Conservation (phyloP, 2,113 vertebrate species). For the Talpa occidentalis region DNA sequence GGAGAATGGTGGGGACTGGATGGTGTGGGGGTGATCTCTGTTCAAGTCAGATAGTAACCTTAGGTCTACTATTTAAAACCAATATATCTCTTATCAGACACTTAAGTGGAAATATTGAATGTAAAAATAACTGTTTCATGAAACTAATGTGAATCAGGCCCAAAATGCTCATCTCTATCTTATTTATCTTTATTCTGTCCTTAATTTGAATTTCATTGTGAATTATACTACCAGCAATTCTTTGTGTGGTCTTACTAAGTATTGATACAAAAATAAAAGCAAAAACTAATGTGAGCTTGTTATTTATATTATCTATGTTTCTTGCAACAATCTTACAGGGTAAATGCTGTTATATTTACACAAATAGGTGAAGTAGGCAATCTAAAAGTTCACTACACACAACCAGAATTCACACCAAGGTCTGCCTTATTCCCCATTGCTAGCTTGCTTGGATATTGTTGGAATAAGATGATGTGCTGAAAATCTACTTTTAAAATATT, state of each 20-base stretch:
- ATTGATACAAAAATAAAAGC: background rate
- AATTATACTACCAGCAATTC: background rate
- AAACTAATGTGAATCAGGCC: background rate
- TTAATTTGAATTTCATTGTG: constrained; percentile 22
- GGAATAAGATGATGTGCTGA: background rate
- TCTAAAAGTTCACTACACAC: background rate
- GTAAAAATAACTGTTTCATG: background rate
- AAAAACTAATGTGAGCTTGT: background rate
- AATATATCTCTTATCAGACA: background rate
- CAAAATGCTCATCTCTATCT: background rate
- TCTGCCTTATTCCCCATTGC: background rate
- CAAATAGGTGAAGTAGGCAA: background rate
- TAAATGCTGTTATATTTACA: background rate
- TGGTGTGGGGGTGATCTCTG: background rate
- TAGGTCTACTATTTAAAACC: constrained; percentile 6
- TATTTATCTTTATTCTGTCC: background rate
- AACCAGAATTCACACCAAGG: background rate
- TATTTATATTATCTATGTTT: background rate
- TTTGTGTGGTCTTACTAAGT: background rate
- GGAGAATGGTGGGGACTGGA: background rate
- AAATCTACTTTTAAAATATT: constrained; percentile 21
- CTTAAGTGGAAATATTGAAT: background rate
- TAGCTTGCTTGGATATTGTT: background rate
- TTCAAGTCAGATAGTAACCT: background rate
- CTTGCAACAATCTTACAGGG: background rate